Evolutionary conservation across 2,113 vertebrate genomes (phyloP).

Genomic region (Dinomys branickii): DNA sequence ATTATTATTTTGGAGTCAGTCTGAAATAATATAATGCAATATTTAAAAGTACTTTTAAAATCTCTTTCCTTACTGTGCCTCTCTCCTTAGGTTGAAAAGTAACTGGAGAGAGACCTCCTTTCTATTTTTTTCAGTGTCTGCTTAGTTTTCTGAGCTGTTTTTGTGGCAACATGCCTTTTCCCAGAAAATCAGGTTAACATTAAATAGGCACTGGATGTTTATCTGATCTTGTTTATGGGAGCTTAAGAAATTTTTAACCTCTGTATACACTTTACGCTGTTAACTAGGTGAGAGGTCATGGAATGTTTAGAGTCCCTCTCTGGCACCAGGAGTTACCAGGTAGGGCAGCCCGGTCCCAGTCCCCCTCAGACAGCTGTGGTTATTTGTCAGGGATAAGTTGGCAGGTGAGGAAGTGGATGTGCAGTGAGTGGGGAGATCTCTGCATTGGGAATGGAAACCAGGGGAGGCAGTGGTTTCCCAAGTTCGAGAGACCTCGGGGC

Average conservation of each 20-base stretch:
- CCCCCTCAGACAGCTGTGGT: fast-evolving
- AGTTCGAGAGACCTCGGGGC: not conserved
- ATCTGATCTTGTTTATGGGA: slow-evolving; percentile 62
- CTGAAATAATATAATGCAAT: not conserved
- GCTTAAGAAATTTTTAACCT: slow-evolving; percentile 24
- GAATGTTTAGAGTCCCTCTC: not conserved
- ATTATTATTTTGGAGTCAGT: not conserved
- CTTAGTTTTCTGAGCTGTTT: not conserved
- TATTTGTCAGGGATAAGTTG: not conserved
- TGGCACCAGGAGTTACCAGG: not conserved
- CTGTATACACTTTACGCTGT: not conserved
- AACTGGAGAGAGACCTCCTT: not conserved
- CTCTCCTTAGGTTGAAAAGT: not conserved
- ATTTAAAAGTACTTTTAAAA: not conserved
- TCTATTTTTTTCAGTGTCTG: not conserved
- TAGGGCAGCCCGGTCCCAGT: not conserved
- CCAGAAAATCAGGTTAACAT: slow-evolving; percentile 63
- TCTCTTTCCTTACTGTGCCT: not conserved
- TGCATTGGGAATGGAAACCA: not conserved
- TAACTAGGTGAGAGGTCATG: slow-evolving; percentile 58
- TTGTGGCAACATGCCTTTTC: slow-evolving; percentile 43
- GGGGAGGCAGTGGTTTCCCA: fast-evolving
- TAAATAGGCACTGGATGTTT: slow-evolving; percentile 65
- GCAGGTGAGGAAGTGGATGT: fast-evolving
- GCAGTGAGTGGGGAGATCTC: not conserved